Evolutionary conservation across 2,797 vertebrate species (phyloP), one percentile per base, ranked within the genome.

Genomic region (Rhodeus uyekii): DNA sequence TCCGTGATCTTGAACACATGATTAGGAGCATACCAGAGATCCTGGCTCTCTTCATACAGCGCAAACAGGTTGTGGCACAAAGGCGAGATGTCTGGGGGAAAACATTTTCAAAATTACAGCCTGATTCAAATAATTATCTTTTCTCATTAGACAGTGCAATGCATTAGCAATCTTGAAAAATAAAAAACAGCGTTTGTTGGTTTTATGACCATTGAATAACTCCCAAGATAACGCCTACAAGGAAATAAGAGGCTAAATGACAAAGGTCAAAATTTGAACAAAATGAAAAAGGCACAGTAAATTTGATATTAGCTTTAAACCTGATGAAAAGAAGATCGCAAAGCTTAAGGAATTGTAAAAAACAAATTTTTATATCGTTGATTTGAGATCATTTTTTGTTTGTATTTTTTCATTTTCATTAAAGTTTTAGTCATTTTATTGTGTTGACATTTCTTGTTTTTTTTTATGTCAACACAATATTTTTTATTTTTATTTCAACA

Each of bases 41-140:
- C 89, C 29, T 85, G 93, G 63, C 68, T 91, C 88, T 98, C 96
- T 13, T 97, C 92, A 8, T 96, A 99, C 34, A 99, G 92, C 0
- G 95, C 95, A 87, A 98, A 99, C n/a, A 99, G 94, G 88, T 98
- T 99, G 89, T 98, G 96, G 89, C 98, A 99, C 87, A 99, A 90
- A 67, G 98, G 98, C 89, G 97, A 98, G 84, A 99, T 96, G 32
- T 87, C 98, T 99, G 91, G 27, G 4, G 63, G 22, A 76, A 83
- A 22, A 84, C 1, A 78, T 18, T 24, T 48, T 81, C 48, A 83
- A 80, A 60, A 75, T 81, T n/a, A 75, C 34, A 64, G 32, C 16
- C 10, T 9, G 68, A 53, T 48, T 53, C 7, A 50, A 34, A 36
- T 29, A 0, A 3, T 32, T 63, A 29, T 42, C 44, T 53, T 46